Base-by-base conservation (phyloP, 1,140 invertebrate species). In the Sminthurinus signatus region DNA sequence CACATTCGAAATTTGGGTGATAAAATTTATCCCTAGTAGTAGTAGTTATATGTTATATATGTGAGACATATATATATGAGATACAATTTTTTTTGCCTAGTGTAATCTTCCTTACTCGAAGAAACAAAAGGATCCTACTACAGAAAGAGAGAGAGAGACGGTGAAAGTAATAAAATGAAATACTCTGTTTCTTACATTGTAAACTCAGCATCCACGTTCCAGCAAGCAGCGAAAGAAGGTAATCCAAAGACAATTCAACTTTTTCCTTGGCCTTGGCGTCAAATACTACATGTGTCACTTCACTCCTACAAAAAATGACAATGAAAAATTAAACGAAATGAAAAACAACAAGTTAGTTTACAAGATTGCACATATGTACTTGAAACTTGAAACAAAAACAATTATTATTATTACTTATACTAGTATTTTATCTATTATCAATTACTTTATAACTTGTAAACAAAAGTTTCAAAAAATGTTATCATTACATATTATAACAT, bases 201-300 rank as follows among this genome's bases (percentile, higher is more conserved):
- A 15, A 14, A 31, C 52, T 64, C 3, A 64, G 28, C 19, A 57
- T 43, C 54, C 52, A 57, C 10, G 10, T 31, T 19, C 62, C 62
- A 21, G 12, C 19, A 1, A 28, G 2, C 3, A 64, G 21, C 2
- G 23, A 32, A 27, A 39, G 21, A 15, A 64, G 17, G 23, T 46
- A 64, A 12, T 56, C 21, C 19, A 44, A 21, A 48, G 23, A 10
- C 25, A 46, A 25, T 23, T 12, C 2, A 14, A 57, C 54, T 14
- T 36, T 56, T 5, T 14, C 19, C 19, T 56, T 32, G 5, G 25
- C 27, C 5, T 59, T 44, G 4, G 27, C 23, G 28, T 59, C 32
- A 31, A 67, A 65, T 21, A 70, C 17, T 19, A 67, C 39, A 46
- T 70, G 65, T 19, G 68, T 67, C 17, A 70, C 68, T 4, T 60